Base-by-base conservation (phyloP, 1,140 invertebrate genomes). In the Agraylea sexmaculata region DNA sequence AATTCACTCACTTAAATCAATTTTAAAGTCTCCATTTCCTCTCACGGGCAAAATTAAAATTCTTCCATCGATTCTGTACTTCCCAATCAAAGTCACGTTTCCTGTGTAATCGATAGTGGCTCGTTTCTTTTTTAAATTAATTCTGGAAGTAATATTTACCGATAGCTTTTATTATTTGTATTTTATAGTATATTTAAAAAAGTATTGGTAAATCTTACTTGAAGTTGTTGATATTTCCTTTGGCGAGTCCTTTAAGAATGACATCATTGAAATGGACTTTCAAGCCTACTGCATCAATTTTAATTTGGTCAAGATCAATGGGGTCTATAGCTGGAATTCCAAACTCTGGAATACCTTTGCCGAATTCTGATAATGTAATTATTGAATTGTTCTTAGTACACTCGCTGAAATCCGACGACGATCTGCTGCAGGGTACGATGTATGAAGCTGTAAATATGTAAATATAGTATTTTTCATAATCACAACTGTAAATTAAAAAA, bases 11-110 rank as follows among this genome's bases (percentile, higher is more conserved):
- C 75, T 59, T 43, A 76, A 66, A 18, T 68, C 69, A 17, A 76
- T 71, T 37, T 69, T 72, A 4, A 67, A 66, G 18, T 65, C 59
- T 22, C 75, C 75, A 21, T 63, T 53, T 29, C 75, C 75, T 19
- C 46, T 59, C 17, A 78, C 69, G 1, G 74, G 73, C 7, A 78
- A 50, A 17, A 78, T 54, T 13, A 77, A 57, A 13, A 78, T 55
- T 48, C 68, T 68, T 2, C 75, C 75, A 22, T 68, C 56, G 33
- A 76, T 53, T 25, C 60, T 66, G 45, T 77, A 78, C 44, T 74
- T 55, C 3, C 64, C 69, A 41, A 61, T 65, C 42, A 67, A 47
- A 0, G 63, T 66, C 13, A 63, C 54, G 36, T 70, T 67, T 7
- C 55, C 56, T 1, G 61, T 58, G 51, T 61, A 64, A 51, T 70